Evolutionary conservation across 2,888 invertebrate species (phyloP), one percentile per base, ranked within the genome.

Genomic region (Synanthedon andrenaeformis): DNA sequence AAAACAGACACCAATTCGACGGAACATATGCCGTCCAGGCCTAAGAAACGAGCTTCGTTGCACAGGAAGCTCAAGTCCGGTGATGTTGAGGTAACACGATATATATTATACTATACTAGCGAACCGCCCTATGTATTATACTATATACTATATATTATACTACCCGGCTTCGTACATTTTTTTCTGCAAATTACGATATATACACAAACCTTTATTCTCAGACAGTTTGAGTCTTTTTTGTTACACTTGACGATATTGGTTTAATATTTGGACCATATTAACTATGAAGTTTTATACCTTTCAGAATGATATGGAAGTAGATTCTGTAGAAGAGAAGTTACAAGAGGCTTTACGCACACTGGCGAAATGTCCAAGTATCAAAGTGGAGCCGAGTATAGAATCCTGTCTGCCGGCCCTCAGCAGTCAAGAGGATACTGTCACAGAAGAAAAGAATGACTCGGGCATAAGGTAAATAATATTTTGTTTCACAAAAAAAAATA

Each of bases 391-490:
- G 0, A 82, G 76, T 56, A 79, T 79, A 0, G 84, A 83, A 49
- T 68, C 64, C 2, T 61, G 70, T 0, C 60, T 79, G 49, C 82
- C 81, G 0, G 67, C 68, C 52, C 76, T 74, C 1, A 77, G 77
- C 64, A 82, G 80, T 51, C 79, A 79, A 49, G 86, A 86, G 1
- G 85, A 85, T 50, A 74, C 79, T 0, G 77, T 65, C 28, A 75
- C 80, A 2, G 87, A 87, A 57, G 87, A 87, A 72, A 87, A 85
- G 57, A 87, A 87, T 42, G 87, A 87, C 59, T 87, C 87, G 0
- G 87, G 87, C 1, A 87, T 87, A 61, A 87, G 87, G 87, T 86
- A 56, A n/a, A 52, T 19, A 54, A 8, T 17, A 17, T 17, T 3
- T 17, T 17, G 6, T 19, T 17, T 19, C 10, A 19, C 28, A 8